Evolutionary conservation across 2,888 invertebrate genomes (phyloP), one percentile per base, ranked within the genome.

Genomic region (Elaeidobius kamerunicus): DNA sequence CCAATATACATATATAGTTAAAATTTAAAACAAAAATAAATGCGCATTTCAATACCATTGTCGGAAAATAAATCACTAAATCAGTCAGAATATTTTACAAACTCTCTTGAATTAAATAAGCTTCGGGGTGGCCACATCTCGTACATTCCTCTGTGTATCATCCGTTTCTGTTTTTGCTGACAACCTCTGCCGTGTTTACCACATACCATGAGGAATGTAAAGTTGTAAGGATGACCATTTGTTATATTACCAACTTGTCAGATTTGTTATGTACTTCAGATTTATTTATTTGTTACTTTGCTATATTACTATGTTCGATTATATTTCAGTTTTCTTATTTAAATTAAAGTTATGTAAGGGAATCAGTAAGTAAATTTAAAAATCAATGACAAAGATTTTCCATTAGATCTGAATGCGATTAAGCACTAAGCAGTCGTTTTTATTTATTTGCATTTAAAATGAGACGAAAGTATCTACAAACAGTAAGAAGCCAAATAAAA

Each of bases 41-140:
- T 41, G 28, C 16, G 11, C 27, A 41, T 41, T 27, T 41, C 12
- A 28, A 27, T 17, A 5, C 9, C 28, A 41, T 27, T 16, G 12
- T 3, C 17, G 15, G 19, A n/a, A 35, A 34, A 35, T 44, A 44
- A 35, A 35, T 44, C 44, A 44, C 44, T 44, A 35, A 34, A 44
- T 44, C 44, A 44, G 35, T 44, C 44, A 23, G 4, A n/a, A 43
- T 18, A 34, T 15, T 39, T 46, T 28, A 38, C 32, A 36, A 34
- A 43, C 34, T 35, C 36, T 20, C 52, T 57, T 58, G 59, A 56
- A 60, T 60, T 59, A 58, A 60, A 59, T 57, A 56, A 57, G 57
- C 60, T 61, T 59, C 60, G 56, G 49, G 63, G 63, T 63, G 63
- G 63, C 58, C 63, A 57, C 48, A 61, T 61, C 61, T 55, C 41